phyloP scores from a whole-genome alignment of 1,140 invertebrate genomes.

The Drosophila jambulina region DNA sequence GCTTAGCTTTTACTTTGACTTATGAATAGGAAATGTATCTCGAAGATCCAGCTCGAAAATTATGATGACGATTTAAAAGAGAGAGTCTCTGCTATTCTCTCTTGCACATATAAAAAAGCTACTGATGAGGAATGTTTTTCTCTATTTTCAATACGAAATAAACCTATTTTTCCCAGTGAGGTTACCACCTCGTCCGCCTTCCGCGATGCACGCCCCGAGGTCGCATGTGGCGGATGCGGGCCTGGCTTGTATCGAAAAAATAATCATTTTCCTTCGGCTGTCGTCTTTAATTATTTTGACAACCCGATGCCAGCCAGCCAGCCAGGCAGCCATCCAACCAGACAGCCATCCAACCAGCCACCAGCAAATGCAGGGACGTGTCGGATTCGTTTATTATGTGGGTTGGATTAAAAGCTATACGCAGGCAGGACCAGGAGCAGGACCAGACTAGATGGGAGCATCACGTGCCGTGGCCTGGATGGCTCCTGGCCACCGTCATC shows the following conservation, averaged over 20 bases:
- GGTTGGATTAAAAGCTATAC: conserved; percentile 57
- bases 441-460: conserved; percentile 33
- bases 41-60: too few relatives aligned
- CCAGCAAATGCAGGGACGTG: conserved; percentile 55
- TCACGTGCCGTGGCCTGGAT: conserved; percentile 34
- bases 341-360: neutral
- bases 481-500: neutral
- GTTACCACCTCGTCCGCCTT: neutral
- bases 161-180: neutral
- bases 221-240: conserved; percentile 14
- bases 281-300: conserved; percentile 49
- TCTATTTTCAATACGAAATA: neutral
- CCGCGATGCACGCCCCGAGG: conserved; percentile 4
- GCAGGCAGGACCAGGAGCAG: neutral
- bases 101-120: neutral
- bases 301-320: conserved; percentile 19
- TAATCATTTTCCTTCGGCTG: conserved; percentile 46
- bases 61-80: too few relatives aligned
- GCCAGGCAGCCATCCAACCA: neutral
- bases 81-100: too few relatives aligned
- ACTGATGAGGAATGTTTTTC: too few relatives aligned
- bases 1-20: too few relatives aligned
- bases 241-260: conserved; percentile 38
- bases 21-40: too few relatives aligned
- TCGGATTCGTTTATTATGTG: conserved; percentile 63